Percentiles rank a stretch among this genome's conserved stretches.
phyloP scores from a whole-genome alignment of 1,140 invertebrate species.

The Tetranychus cinnabarinus region DNA sequence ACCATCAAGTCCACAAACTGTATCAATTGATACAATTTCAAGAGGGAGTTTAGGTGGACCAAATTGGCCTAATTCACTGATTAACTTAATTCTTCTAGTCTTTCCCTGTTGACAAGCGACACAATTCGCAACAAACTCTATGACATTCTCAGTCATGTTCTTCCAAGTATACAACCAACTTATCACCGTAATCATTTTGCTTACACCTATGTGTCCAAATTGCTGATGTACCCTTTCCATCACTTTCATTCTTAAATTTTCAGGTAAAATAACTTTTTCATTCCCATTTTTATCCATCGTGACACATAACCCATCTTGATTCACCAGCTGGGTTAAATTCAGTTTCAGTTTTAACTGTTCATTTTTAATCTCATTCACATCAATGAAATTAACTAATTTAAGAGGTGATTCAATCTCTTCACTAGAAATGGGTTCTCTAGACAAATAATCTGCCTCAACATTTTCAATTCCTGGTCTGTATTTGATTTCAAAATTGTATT shows the following conservation, averaged over 20 bases:
- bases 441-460: no score
- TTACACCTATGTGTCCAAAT: neutral
- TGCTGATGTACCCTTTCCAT: neutral
- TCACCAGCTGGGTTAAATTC: no score
- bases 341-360: no score
- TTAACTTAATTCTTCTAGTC: neutral
- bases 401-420: no score
- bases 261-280: neutral
- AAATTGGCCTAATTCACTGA: neutral
- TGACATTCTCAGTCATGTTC: neutral
- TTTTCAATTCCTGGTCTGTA: no score
- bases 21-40: slow-evolving; percentile 1
- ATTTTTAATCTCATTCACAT: no score
- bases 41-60: neutral
- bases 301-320: no score
- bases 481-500: no score
- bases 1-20: neutral
- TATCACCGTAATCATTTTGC: neutral
- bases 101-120: neutral
- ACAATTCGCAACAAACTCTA: neutral
- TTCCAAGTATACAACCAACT: neutral
- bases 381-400: no score
- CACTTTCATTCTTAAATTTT: neutral
- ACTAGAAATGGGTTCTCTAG: no score
- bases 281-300: no score